These are phyloP conservation scores for Orientallactaga bullata DNA, from an alignment of 2,113 vertebrate genomes.

Conservation along the genomic window DNA sequence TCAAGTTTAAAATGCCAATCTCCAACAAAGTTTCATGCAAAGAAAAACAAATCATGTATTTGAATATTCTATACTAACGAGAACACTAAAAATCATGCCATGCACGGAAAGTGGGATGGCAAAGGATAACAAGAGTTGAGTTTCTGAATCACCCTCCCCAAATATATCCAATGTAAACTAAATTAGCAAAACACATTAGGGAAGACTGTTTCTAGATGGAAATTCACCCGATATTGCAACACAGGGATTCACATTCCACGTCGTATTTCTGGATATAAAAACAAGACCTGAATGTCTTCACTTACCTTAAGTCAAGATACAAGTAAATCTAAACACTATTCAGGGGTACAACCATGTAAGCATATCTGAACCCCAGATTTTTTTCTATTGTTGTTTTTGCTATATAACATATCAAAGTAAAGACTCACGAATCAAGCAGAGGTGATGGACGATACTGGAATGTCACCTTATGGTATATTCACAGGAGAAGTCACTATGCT, in stretches of 20 bases:
- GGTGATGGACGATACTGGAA: neutral
- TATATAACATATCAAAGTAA: constrained; percentile 41
- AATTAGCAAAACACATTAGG: neutral
- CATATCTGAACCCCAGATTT: neutral
- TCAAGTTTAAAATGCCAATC: constrained; percentile 37
- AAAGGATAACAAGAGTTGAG: neutral
- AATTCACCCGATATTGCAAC: neutral
- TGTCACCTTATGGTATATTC: neutral
- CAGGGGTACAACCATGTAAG: neutral
- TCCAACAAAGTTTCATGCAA: constrained; percentile 39
- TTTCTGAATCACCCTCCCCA: neutral
- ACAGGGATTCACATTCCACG: neutral
- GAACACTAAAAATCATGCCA: neutral
- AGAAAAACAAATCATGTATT: constrained; percentile 39
- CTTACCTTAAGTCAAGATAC: constrained; percentile 55
- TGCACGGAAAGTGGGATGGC: neutral
- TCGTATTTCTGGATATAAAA: neutral
- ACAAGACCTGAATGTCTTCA: neutral
- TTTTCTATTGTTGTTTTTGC: neutral
- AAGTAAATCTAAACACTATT: neutral
- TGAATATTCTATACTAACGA: constrained; percentile 33
- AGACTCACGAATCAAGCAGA: constrained; percentile 76
- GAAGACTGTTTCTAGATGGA: neutral
- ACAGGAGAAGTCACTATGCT: neutral
- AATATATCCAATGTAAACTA: neutral